A percentile compares a stretch with the other conserved stretches of the same genome.
Conservation (phyloP, 2,113 vertebrate species). For the Clarias gariepinus region DNA sequence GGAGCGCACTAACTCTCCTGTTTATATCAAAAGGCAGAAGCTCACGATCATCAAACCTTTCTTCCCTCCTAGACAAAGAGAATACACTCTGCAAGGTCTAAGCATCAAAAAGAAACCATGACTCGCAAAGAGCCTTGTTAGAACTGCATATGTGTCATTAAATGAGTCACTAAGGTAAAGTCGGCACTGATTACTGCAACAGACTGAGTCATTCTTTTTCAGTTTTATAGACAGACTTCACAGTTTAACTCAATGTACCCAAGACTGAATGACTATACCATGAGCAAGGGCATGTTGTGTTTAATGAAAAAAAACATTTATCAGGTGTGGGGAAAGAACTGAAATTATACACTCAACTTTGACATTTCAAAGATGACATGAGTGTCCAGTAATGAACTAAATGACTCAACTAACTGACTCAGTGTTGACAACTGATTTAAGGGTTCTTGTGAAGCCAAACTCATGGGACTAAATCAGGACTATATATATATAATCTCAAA, state of each 20-base stretch:
- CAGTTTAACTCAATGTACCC: neutral
- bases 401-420: neutral
- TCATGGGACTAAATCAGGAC: neutral
- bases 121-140: neutral
- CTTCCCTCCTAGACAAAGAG: neutral
- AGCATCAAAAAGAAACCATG: neutral
- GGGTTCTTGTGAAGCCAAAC: neutral
- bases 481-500: neutral
- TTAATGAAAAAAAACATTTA: neutral
- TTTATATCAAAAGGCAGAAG: neutral
- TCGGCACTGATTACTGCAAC: neutral
- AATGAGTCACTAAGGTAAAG: slow-evolving; percentile 1
- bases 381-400: neutral
- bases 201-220: neutral
- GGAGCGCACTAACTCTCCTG: neutral
- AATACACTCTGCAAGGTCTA: neutral
- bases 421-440: neutral
- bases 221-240: neutral
- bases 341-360: neutral
- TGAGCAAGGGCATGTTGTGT: neutral
- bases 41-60: neutral
- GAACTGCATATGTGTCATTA: neutral
- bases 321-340: neutral
- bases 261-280: neutral
- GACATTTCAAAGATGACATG: neutral